Evolutionary conservation across 2,113 vertebrate genomes (phyloP), one percentile per base, ranked within the genome.

Genomic region (Corapipo altera): DNA sequence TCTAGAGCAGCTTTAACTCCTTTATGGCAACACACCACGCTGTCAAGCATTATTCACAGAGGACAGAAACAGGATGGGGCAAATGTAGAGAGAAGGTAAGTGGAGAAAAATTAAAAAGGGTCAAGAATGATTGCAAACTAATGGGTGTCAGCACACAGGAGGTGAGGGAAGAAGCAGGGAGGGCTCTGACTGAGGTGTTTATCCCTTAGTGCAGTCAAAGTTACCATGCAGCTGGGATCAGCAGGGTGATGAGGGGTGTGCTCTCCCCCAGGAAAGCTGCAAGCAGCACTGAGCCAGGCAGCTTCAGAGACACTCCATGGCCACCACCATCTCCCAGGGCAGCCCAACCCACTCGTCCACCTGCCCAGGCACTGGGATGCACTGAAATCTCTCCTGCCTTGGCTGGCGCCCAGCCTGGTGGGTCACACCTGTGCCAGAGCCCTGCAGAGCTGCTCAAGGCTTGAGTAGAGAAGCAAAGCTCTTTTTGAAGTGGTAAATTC

Each of bases 1-100:
- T 82, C 75, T 93, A 33, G 35, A 82, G 75, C 80, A 86, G 51
- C 64, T 93, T 78, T 76, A 49, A 77, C 81, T 78, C 83, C 37
- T 83, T 65, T 64, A 37, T 2, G 2, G 62, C 78, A 91, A 66
- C 76, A 59, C 39, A 70, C 12, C 44, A 30, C 2, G 0, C 30
- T 83, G 51, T 72, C 6, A 33, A 88, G 44, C 32, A 35, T 77
- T 74, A 94, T 66, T 84, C 59, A 66, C 37, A 57, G 67, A 62
- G 52, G 76, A 92, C 39, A 78, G 84, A 83, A 79, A 66, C 30
- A 75, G 52, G 61, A 80, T 51, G 82, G 28, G 69, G 64, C 11
- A 59, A 72, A 71, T 4, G 32, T 4, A 73, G 49, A 94, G 43
- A 49, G 41, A 93, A 89, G 43, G 54, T 8, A 52, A 77, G 24